Base-by-base conservation (phyloP, 1,140 invertebrate genomes). In the Reticulitermes speratus region DNA sequence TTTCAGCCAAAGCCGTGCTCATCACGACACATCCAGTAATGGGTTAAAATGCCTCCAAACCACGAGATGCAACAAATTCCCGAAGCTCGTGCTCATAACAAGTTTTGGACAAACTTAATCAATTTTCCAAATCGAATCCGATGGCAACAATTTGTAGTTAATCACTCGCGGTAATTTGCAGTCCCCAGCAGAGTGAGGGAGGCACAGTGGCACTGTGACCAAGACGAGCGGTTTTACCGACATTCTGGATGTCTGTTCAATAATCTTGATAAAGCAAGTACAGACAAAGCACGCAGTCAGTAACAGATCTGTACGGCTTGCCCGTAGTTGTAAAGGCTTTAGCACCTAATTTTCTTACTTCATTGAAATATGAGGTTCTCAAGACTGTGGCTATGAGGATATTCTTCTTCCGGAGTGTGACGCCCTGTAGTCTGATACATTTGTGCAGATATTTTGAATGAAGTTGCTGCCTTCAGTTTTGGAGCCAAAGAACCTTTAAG, bases 91-190 rank as follows among this genome's bases (percentile, higher is more conserved):
- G 25, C n/a, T 75, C n/a, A 75, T 75, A 75, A 30, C 25, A 75
- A 30, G 25, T 75, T 75, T 75, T 30, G 65, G 21, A 30, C 25
- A 75, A 75, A 75, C 65, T 75, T 75, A 75, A 75, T 75, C 65
- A 75, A 30, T 75, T 75, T 55, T 75, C 65, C 8, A 75, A 75
- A 75, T 75, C 65, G 25, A 75, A 75, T n/a, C 65, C n/a, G 65
- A 75, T 75, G n/a, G 65, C n/a, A 75, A 75, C 65, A 25, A 75
- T 30, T 75, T 75, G 65, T 25, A 75, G 65, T 75, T 75, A 65
- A 75, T 75, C 65, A 75, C 25, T 75, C 25, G 25, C 65, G n/a
- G 65, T 75, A 30, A 9, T 75, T 75, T 75, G 65, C 65, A 6
- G 65, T 0, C 25, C 14, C 19, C 16, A 21, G 14, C 52, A 55